Base-by-base conservation (phyloP, 1,140 invertebrate species). In the Charaxes varanes region DNA sequence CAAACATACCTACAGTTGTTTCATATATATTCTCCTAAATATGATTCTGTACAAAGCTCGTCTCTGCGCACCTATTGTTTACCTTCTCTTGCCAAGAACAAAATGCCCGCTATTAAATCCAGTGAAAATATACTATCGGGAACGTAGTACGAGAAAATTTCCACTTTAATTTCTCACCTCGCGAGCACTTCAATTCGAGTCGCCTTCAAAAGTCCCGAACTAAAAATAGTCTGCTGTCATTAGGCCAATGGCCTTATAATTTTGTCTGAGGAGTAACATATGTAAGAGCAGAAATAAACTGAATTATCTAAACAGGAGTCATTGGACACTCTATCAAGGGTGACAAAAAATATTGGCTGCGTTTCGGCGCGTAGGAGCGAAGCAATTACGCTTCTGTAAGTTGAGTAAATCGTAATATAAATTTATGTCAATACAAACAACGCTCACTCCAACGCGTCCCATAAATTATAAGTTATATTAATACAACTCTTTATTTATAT, bases 181-280 rank as follows among this genome's bases (percentile, higher is more conserved):
- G 53, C 41, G 23, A 28, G 45, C 50, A 62, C 59, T 55, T 58
- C 59, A 47, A 62, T 57, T 14, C 40, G 51, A 43, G 62, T 62
- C 69, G 59, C 52, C 52, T 59, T 64, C 58, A 64, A 68, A 62
- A 64, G 62, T 63, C 50, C 47, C 57, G 18, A 27, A 61, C 64
- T 74, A 76, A 77, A 77, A 71, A 74, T 77, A 80, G 64, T 36
- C 23, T 28, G 41, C 70, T 77, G 72, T 77, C 76, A 74, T 77
- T 74, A 73, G 76, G 76, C 72, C 76, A 74, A 70, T 63, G 76
- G 72, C 76, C 74, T 73, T 80, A 74, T 79, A 72, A 77, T 76
- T 71, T 63, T 53, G 58, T 64, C 56, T 69, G 76, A 80, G 68
- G 72, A 66, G 64, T 71, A 66, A 71, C 72, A 71, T 72, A 70